Conservation (phyloP, 2,113 vertebrate genomes). For the Otus sunia region DNA sequence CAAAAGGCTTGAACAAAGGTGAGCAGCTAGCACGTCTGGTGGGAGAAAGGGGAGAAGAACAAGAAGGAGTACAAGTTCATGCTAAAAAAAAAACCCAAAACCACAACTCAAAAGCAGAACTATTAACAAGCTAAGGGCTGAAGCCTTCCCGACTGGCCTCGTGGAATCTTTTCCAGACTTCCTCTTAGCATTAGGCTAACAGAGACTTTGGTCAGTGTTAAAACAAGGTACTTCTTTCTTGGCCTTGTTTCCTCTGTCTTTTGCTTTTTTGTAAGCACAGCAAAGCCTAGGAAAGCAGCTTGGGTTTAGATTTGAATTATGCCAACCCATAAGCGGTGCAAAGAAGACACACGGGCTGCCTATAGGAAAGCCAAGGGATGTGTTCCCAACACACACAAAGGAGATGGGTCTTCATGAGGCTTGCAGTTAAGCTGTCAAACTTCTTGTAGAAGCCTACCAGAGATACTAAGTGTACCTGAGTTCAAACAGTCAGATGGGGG, state of each 20-base stretch:
- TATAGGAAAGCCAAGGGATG: not conserved
- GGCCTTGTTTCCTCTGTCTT: not conserved
- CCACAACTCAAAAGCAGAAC: not conserved
- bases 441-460: not conserved
- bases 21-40: too few relatives aligned
- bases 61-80: not conserved
- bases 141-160: not conserved
- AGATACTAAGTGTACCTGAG: not conserved
- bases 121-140: not conserved
- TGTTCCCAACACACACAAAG: not conserved
- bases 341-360: not conserved
- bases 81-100: not conserved
- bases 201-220: not conserved
- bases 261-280: not conserved
- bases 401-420: not conserved
- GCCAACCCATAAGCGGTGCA: fast-evolving
- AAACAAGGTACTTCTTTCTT: not conserved
- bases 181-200: not conserved
- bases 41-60: not conserved
- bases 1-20: not conserved
- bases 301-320: not conserved
- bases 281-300: not conserved
- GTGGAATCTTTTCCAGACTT: not conserved
- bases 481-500: not conserved
- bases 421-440: not conserved